Conservation (phyloP, 2,797 vertebrate genomes). For the Hybognathus amarus region DNA sequence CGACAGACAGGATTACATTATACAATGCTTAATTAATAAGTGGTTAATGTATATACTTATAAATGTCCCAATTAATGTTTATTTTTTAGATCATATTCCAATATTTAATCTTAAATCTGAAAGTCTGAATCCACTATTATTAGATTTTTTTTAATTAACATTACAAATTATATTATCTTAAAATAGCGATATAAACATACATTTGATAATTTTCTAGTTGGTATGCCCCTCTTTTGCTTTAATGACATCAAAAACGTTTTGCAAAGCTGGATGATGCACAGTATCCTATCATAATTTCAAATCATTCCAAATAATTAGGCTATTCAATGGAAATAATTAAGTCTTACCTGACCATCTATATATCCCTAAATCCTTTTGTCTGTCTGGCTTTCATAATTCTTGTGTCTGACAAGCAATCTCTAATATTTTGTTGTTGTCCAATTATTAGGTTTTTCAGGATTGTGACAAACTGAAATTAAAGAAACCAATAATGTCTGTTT, state of each 20-base stretch:
- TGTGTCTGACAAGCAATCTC: background rate
- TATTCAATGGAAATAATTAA: too few species aligned
- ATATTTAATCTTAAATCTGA: background rate
- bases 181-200: background rate
- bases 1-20: background rate
- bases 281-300: background rate
- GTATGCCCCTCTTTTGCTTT: background rate
- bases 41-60: background rate
- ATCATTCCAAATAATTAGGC: background rate
- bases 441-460: background rate
- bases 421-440: background rate
- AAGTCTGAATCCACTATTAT: background rate
- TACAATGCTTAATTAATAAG: background rate
- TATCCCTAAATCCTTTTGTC: rapidly evolving
- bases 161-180: background rate
- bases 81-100: background rate
- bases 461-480: background rate
- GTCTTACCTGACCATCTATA: too few species aligned
- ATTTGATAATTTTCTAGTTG: background rate
- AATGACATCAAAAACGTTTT: background rate
- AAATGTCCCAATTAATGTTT: background rate
- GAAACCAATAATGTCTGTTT: too few species aligned
- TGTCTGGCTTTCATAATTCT: background rate
- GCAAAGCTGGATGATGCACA: background rate
- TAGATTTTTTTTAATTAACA: too few species aligned